Evolutionary conservation across 2,113 vertebrate species (phyloP).

Genomic region (Galemys pyrenaicus): DNA sequence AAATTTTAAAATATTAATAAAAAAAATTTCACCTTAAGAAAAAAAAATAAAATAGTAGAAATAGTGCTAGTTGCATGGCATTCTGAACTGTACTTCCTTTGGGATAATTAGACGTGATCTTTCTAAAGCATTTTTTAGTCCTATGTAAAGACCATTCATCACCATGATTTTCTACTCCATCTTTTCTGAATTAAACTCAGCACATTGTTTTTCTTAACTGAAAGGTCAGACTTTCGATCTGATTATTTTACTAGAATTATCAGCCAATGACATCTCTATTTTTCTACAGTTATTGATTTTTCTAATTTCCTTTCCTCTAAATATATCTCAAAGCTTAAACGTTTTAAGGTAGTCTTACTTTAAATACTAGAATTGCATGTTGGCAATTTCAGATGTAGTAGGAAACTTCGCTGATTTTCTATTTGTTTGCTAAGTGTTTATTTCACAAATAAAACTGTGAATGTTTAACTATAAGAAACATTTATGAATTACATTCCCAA

Average conservation of each 20-base stretch:
- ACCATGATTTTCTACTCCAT: conserved; percentile 47
- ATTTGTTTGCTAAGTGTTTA: background rate
- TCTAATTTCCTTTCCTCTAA: conserved; percentile 68
- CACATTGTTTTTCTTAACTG: conserved; percentile 73
- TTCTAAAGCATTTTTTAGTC: background rate
- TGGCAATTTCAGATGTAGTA: background rate
- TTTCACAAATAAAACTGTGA: conserved; percentile 8
- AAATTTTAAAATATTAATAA: no score
- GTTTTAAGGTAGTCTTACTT: conserved; percentile 43
- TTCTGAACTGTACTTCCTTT: background rate
- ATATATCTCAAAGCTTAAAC: conserved; percentile 50
- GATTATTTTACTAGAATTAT: conserved; percentile 74
- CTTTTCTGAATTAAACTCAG: conserved; percentile 66
- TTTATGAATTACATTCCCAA: background rate
- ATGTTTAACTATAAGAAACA: background rate
- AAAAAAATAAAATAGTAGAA: conserved; percentile 53
- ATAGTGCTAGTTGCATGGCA: background rate
- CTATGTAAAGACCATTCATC: conserved; percentile 70
- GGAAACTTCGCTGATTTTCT: background rate
- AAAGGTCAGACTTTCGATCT: conserved; percentile 76
- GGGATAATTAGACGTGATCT: background rate
- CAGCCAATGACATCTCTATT: conserved; percentile 53
- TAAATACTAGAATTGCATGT: conserved; percentile 30
- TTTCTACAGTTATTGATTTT: conserved; percentile 67
- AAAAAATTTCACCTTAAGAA: no score